Evolutionary conservation across 2,888 invertebrate species (phyloP).

Genomic region (Ectobius pallidus): DNA sequence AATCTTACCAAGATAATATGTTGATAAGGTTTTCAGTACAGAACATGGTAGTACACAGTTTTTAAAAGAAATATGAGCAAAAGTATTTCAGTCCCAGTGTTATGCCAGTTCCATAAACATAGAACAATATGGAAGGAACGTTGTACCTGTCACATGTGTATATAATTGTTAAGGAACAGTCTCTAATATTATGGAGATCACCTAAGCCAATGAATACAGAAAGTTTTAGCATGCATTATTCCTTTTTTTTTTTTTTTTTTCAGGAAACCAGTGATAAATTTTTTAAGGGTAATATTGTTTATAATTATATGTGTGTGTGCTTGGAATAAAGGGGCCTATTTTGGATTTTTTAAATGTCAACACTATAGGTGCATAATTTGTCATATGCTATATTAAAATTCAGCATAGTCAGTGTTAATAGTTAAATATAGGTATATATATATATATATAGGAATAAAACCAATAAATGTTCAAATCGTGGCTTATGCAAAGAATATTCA

Average conservation of each 20-base stretch:
- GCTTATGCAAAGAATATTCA: background rate
- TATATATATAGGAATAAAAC: background rate
- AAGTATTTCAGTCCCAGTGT: background rate
- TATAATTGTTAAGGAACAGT: constrained; percentile 14
- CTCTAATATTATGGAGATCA: background rate
- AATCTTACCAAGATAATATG: too few species aligned
- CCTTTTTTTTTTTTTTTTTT: background rate
- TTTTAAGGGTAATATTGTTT: background rate
- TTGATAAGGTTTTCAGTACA: background rate
- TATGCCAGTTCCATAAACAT: background rate
- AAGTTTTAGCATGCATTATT: background rate
- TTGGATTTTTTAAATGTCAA: constrained; percentile 2
- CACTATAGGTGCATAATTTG: background rate
- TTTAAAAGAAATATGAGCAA: background rate
- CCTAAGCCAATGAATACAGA: background rate
- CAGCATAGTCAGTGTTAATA: background rate
- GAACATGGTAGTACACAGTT: background rate
- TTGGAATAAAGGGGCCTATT: constrained; percentile 14
- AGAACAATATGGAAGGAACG: background rate
- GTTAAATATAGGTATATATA: too few species aligned
- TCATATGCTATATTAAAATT: background rate
- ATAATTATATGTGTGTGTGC: background rate
- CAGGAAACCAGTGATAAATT: background rate
- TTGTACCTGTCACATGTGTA: constrained; percentile 14
- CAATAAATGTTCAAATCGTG: constrained; percentile 5